Evolutionary conservation across 37 sponge, comb jelly and placozoan species (phyloP).

Genomic region (Ianthella basta): DNA sequence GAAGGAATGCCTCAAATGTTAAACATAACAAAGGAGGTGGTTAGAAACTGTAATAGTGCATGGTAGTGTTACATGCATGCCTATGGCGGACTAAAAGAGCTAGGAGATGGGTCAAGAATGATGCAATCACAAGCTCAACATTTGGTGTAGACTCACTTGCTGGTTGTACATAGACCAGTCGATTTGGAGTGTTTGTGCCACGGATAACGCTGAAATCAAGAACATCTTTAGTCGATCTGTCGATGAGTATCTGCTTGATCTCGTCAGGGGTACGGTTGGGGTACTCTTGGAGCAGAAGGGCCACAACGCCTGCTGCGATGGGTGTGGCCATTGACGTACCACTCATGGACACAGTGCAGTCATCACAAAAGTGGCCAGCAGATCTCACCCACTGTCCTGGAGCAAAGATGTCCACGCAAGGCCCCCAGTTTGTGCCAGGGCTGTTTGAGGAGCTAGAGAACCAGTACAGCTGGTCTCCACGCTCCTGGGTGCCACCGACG

Average conservation of each 20-base stretch:
- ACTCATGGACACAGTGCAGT: conserved; percentile 37
- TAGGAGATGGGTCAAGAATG: too few species aligned
- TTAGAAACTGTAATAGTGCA: too few species aligned
- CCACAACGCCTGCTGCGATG: conserved; percentile 64
- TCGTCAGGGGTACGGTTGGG: conserved; percentile 46
- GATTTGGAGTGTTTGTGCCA: conserved; percentile 53
- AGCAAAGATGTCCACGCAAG: conserved; percentile 77
- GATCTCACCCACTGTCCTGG: conserved; percentile 58
- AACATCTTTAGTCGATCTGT: conserved; percentile 11
- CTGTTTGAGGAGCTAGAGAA: background rate
- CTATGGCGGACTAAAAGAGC: too few species aligned
- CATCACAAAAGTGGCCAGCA: conserved; percentile 48
- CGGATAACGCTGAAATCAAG: conserved; percentile 4
- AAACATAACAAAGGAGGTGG: too few species aligned
- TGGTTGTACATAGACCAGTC: conserved; percentile 43
- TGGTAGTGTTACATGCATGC: too few species aligned
- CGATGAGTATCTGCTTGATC: conserved; percentile 27
- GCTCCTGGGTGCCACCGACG: conserved; percentile 62
- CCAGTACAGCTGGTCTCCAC: conserved; percentile 54
- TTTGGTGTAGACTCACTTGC: background rate
- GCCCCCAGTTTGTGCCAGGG: conserved; percentile 56
- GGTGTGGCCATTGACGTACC: conserved; percentile 73
- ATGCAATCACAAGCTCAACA: background rate
- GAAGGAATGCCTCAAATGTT: too few species aligned
- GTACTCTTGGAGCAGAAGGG: conserved; percentile 49